Base-by-base conservation (phyloP, 2,113 vertebrate genomes). In the Brachypodius melanocephalos region DNA sequence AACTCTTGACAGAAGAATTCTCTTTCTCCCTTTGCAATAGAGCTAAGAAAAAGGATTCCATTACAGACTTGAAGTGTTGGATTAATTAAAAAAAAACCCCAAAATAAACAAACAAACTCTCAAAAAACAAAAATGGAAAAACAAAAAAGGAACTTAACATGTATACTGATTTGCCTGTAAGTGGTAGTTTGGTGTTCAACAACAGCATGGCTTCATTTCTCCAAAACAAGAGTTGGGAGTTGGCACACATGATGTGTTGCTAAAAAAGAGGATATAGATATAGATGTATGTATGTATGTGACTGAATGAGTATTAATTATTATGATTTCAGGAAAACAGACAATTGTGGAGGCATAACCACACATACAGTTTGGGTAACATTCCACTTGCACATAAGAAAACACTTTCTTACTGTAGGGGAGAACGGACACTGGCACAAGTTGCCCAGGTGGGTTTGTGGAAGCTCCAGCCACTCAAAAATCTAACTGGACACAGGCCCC, bases 401-500 rank as follows among this genome's bases (percentile, higher is more conserved):
- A 45, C 10, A 19, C 6, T 22, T 74, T 73, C 61, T 72, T 54
- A 38, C 29, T 72, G 28, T 12, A 54, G 38, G 8, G 21, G 54
- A 66, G 46, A 58, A 31, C 4, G 1, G 4, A 51, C 24, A 19
- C 31, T 31, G 51, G 25, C 43, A 63, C 19, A 19, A 28, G 12
- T 48, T 84, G 45, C 34, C 38, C 17, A 11, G 12, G 9, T 34
- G 17, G 4, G 19, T 29, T 9, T 73, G 28, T 52, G 57, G 66
- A 54, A 32, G 51, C 19, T 88, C 48, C 29, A 59, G 51, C 36
- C 58, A 15, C 36, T 48, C 54, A 77, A 91, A 91, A 89, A 61
- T 20, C 7, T 32, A 25, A 65, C 20, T 5, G 4, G 54, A 36
- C 46, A 46, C 0, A 0, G 17, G 14, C 6, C 24, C 22, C 58